phyloP scores from a whole-genome alignment of 2,113 vertebrate species.

The Odobenus rosmarus region DNA sequence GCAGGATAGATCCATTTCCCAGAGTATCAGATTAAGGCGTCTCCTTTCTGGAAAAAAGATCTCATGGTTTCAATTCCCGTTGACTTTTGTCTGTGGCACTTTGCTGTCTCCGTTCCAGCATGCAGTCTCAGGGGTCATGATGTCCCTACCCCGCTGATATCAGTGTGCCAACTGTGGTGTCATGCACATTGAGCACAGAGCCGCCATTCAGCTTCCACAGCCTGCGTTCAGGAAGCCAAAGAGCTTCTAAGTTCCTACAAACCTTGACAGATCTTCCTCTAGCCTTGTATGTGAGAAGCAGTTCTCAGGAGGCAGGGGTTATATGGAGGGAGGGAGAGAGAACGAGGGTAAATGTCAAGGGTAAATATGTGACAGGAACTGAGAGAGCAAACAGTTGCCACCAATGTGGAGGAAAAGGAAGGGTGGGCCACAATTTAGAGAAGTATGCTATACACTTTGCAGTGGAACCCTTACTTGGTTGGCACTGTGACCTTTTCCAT shows the following conservation, averaged over 20 bases:
- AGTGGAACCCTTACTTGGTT: neutral
- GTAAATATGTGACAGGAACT: slow-evolving; percentile 45
- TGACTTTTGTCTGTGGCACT: slow-evolving; percentile 74
- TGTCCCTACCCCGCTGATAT: slow-evolving; percentile 59
- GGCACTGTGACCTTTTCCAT: neutral
- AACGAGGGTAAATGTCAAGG: slow-evolving; percentile 61
- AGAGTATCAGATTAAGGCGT: slow-evolving; percentile 82
- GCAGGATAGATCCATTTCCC: slow-evolving; percentile 74
- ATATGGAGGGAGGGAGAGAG: neutral
- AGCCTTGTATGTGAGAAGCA: neutral
- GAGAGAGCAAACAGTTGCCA: slow-evolving; percentile 48
- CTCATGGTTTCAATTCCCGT: slow-evolving; percentile 81
- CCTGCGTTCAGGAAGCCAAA: slow-evolving; percentile 70
- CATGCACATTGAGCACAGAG: slow-evolving; percentile 70
- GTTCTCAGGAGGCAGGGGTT: neutral
- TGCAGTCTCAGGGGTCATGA: neutral
- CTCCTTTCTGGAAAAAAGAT: slow-evolving; percentile 79
- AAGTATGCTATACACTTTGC: neutral
- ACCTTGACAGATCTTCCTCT: slow-evolving; percentile 75
- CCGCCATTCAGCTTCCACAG: slow-evolving; percentile 73
- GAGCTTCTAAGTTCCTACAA: slow-evolving; percentile 75
- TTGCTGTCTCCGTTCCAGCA: slow-evolving; percentile 29
- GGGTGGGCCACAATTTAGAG: neutral
- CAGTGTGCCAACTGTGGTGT: slow-evolving; percentile 41
- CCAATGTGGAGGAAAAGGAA: slow-evolving; percentile 56